phyloP scores from a whole-genome alignment of 2,113 vertebrate genomes.

The Nothocercus julius region DNA sequence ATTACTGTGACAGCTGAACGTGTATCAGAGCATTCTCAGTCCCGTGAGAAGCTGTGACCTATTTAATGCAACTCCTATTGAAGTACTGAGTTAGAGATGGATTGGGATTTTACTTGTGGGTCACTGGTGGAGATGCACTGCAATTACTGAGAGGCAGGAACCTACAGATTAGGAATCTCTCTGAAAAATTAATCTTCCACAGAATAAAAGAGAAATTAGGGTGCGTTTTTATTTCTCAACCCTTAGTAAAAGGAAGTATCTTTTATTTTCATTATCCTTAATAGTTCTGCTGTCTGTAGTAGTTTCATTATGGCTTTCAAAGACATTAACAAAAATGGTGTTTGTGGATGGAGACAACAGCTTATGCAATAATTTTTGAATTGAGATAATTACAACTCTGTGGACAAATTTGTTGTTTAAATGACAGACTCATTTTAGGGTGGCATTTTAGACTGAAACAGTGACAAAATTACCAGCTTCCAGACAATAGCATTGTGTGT shows the following conservation, averaged over 20 bases:
- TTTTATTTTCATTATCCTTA: background rate
- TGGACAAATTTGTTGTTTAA: background rate
- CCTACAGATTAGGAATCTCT: background rate
- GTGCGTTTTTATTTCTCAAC: background rate
- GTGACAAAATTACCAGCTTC: background rate
- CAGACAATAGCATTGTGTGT: background rate
- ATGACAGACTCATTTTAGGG: background rate
- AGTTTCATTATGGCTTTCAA: background rate
- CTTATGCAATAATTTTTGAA: background rate
- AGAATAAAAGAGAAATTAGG: background rate
- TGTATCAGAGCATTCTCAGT: conserved; percentile 1
- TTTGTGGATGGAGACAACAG: background rate
- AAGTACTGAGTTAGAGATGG: background rate
- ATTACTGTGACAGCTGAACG: conserved; percentile 19
- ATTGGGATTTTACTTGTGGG: background rate
- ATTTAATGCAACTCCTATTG: conserved; percentile 20
- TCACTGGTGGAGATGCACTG: background rate
- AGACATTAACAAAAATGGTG: background rate
- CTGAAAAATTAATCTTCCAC: background rate
- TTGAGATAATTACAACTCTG: conserved; percentile 24
- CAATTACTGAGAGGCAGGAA: background rate
- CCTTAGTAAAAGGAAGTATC: too few relatives aligned
- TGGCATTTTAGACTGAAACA: background rate
- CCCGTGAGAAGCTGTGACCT: conserved; percentile 1
- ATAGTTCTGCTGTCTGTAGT: background rate